Evolutionary conservation across 2,888 invertebrate species (phyloP).

Genomic region (Stenolophus ochropezus): DNA sequence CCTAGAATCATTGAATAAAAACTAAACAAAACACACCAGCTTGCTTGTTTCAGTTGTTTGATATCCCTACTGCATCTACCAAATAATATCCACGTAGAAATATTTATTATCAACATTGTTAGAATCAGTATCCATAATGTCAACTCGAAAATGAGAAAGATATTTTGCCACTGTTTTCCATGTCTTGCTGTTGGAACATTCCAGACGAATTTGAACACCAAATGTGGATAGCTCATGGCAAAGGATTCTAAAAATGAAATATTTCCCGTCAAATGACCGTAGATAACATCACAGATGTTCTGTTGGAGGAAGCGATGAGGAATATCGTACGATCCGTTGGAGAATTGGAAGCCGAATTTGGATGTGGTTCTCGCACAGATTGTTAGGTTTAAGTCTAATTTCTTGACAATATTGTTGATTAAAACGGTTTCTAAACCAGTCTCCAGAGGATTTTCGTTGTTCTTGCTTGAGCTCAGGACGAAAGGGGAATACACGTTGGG

Average conservation of each 20-base stretch:
- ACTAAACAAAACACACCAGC: constrained; percentile 9
- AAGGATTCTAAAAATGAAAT: not conserved
- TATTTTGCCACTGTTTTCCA: constrained; percentile 31
- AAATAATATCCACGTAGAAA: not conserved
- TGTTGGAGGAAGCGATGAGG: not conserved
- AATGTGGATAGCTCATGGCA: constrained; percentile 12
- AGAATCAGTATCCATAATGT: not conserved
- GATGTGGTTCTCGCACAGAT: not conserved
- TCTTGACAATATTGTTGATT: not conserved
- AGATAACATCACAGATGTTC: not conserved
- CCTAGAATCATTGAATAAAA: constrained; percentile 2
- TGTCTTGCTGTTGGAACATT: constrained; percentile 11
- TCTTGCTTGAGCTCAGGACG: not conserved
- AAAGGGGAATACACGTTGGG: not conserved
- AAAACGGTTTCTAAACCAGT: constrained; percentile 41
- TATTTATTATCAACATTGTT: not conserved
- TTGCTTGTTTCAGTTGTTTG: not conserved
- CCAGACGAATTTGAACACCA: not conserved
- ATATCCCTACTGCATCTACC: not conserved
- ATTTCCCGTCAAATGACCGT: not conserved
- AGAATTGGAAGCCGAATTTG: constrained; percentile 6
- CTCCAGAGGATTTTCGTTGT: not conserved
- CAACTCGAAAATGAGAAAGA: constrained; percentile 16
- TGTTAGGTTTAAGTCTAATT: not conserved
- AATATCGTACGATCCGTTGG: constrained; percentile 21